Conservation (phyloP, 2,888 invertebrate genomes). For the Dastarcus helophoroides region DNA sequence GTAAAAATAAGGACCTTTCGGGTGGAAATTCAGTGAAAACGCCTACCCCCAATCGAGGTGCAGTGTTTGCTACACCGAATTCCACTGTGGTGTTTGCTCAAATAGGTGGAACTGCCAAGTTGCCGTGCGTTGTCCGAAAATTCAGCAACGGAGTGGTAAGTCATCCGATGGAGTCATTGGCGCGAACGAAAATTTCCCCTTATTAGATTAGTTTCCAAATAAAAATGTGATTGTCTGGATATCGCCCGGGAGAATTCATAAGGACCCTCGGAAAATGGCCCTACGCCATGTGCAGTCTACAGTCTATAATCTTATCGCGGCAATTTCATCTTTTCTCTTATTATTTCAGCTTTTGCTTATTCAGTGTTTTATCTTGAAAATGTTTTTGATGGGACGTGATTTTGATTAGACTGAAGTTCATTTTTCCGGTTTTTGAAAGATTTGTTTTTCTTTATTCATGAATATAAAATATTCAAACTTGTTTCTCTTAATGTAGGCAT, state of each 20-base stretch:
- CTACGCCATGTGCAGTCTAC: background rate
- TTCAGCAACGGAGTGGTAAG: slow-evolving; percentile 36
- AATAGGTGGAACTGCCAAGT: slow-evolving; percentile 34
- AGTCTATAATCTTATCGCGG: no score
- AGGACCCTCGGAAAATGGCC: background rate
- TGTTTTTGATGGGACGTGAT: no score
- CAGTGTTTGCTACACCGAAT: slow-evolving; percentile 33
- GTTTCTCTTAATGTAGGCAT: no score
- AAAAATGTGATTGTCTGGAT: slow-evolving; percentile 5
- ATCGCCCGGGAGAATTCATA: slow-evolving; percentile 1
- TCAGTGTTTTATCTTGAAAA: no score
- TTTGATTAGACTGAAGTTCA: no score
- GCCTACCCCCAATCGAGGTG: slow-evolving; percentile 10
- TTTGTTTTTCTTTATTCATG: no score
- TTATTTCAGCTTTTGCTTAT: no score
- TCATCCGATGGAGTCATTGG: slow-evolving; percentile 8
- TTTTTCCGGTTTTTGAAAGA: no score
- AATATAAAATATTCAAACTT: no score
- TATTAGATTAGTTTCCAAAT: slow-evolving; percentile 7
- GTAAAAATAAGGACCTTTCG: background rate
- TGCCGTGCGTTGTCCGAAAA: slow-evolving; percentile 35
- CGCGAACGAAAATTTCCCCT: background rate
- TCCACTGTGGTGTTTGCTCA: slow-evolving; percentile 35
- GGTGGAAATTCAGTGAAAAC: slow-evolving; percentile 12
- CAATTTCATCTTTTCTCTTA: no score